Percentiles rank a stretch among this genome's conserved stretches.
Evolutionary conservation across 2,888 invertebrate species (phyloP).

Genomic region (Zygogramma bicolorata): DNA sequence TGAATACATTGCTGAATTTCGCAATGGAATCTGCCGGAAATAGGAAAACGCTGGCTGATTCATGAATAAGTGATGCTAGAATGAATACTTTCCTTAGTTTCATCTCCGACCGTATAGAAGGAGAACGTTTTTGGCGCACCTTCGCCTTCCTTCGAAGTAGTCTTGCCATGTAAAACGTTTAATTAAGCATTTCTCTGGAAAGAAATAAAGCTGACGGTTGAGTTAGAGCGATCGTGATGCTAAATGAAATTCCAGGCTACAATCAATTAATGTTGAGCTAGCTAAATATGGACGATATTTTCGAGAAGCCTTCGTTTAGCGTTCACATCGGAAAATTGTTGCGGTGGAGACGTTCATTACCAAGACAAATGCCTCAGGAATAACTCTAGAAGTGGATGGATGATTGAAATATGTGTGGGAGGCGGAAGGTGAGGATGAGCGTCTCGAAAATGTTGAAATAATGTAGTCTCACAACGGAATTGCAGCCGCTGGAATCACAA

Average conservation of each 20-base stretch:
- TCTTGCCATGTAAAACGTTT: constrained; percentile 13
- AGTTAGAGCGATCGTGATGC: constrained; percentile 20
- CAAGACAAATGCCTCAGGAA: constrained; percentile 14
- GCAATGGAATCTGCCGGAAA: not conserved
- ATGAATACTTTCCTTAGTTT: constrained; percentile 5
- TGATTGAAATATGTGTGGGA: constrained; percentile 2
- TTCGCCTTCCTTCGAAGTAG: constrained; percentile 6
- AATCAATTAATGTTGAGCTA: constrained; percentile 20
- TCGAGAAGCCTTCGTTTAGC: not conserved
- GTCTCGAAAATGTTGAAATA: not conserved
- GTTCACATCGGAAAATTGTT: constrained; percentile 14
- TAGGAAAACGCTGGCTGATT: not conserved
- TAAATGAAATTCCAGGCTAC: constrained; percentile 21
- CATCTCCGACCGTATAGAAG: not conserved
- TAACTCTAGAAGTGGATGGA: not conserved
- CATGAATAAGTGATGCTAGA: constrained; percentile 12
- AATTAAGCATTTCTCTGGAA: constrained; percentile 16
- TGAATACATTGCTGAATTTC: not conserved
- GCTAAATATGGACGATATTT: constrained; percentile 17
- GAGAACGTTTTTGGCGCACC: constrained; percentile 8
- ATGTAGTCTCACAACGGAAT: not conserved
- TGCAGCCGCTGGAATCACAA: not conserved
- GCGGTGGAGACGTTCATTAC: constrained; percentile 15
- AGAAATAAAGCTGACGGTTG: constrained; percentile 12
- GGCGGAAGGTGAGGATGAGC: not conserved